Base-by-base conservation (phyloP, 2,113 vertebrate genomes). In the Hippocampus guttulatus region DNA sequence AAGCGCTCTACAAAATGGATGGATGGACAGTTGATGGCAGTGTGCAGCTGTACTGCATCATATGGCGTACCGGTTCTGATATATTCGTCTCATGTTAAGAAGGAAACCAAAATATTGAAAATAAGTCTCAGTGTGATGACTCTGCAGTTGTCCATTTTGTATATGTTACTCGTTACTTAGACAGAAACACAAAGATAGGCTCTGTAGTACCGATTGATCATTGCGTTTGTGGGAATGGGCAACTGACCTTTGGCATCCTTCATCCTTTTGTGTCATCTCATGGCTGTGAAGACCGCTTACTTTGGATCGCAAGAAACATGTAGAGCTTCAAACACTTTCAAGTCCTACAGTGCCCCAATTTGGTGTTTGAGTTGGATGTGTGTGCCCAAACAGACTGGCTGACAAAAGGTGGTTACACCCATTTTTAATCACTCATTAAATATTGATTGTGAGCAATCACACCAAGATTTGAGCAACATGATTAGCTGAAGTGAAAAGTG, bases 211-310 rank as follows among this genome's bases (percentile, higher is more conserved):
- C 75, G 73, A 77, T 69, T 74, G 3, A 14, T 66, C 11, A 23
- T 66, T 21, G 12, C 68, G 9, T 69, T 23, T 67, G 38, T 25
- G 54, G 21, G 40, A 33, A 8, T 30, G 45, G 61, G 43, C 51
- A 27, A 67, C 71, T 88, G 85, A 89, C 84, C 87, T 47, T 69
- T 57, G 49, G 69, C 61, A 72, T 78, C 75, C 79, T 86, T 88
- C 67, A 74, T 88, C 81, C 85, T 71, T 83, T 88, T 85, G 86
- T 85, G 79, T 90, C 84, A 91, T 89, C 83, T 86, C 79, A 87
- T 90, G 89, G 90, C 79, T 62, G 75, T 30, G 68, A 73, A 89
- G 75, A 79, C 76, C 73, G 49, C 75, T 54, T 66, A 73, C 74
- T 67, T 69, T n/a, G 25, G 64, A 33, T 40, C 64, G 77, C 81